Evolutionary conservation across 2,888 invertebrate genomes (phyloP).

Genomic region (Monoplex corrugatus): DNA sequence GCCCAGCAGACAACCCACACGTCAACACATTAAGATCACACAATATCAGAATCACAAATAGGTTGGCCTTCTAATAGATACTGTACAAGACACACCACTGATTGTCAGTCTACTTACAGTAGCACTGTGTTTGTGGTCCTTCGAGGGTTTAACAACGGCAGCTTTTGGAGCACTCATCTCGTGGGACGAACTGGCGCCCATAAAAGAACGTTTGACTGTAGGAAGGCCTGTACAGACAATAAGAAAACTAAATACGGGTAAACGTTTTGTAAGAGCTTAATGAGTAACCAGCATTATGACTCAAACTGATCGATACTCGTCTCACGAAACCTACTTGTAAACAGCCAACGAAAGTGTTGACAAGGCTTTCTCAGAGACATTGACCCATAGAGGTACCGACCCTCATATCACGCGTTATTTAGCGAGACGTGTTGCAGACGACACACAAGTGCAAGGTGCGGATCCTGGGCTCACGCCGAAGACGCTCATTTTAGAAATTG

Average conservation of each 20-base stretch:
- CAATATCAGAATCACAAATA: no score
- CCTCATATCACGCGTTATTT: neutral
- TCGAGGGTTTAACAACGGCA: neutral
- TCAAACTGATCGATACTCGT: neutral
- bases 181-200: neutral
- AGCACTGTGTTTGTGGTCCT: neutral
- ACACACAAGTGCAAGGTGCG: neutral
- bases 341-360: neutral
- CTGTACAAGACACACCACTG: no score
- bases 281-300: neutral
- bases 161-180: neutral
- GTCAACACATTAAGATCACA: no score
- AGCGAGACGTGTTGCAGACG: neutral
- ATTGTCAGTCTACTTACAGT: constrained; percentile 15
- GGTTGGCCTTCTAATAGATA: no score
- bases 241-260: neutral
- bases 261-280: neutral
- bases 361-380: neutral
- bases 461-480: no score
- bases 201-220: neutral
- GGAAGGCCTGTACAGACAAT: neutral
- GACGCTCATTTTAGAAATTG: no score
- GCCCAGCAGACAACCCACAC: no score
- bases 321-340: neutral
- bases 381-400: neutral